Percentiles rank a stretch among this genome's conserved stretches.
phyloP scores from a whole-genome alignment of 2,888 invertebrate species.

The Mayetiola destructor region DNA sequence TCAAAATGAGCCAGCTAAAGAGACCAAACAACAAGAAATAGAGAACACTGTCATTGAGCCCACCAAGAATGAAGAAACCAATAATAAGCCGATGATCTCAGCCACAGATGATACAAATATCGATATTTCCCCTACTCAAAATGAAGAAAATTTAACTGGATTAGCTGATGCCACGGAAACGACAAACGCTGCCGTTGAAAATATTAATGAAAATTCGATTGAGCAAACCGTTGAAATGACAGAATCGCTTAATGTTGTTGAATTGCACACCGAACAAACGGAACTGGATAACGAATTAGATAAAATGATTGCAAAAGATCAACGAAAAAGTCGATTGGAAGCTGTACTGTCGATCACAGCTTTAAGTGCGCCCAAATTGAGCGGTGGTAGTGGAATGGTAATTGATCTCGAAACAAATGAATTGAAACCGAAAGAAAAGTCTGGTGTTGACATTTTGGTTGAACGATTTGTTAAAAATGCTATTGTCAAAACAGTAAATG shows the following conservation, averaged over 20 bases:
- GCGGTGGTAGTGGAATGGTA: constrained; percentile 39
- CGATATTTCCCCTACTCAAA: no score
- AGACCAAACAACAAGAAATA: not conserved
- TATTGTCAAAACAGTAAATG: constrained; percentile 17
- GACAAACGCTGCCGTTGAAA: no score
- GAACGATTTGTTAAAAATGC: constrained; percentile 57
- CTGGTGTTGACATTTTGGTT: constrained; percentile 51
- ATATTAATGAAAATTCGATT: no score
- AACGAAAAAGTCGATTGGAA: not conserved
- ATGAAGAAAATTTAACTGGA: not conserved
- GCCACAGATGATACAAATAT: not conserved
- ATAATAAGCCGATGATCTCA: not conserved
- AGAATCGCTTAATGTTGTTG: not conserved
- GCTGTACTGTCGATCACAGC: not conserved
- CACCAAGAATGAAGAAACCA: not conserved
- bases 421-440: constrained; percentile 32
- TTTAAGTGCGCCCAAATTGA: constrained; percentile 35
- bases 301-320: not conserved
- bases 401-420: constrained; percentile 47
- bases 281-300: not conserved
- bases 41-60: not conserved
- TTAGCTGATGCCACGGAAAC: no score
- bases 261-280: not conserved
- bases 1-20: not conserved
- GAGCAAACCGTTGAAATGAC: not conserved